These are phyloP conservation scores for Drosophila setifemur DNA, from an alignment of 1,140 invertebrate genomes.

Conservation along the genomic window DNA sequence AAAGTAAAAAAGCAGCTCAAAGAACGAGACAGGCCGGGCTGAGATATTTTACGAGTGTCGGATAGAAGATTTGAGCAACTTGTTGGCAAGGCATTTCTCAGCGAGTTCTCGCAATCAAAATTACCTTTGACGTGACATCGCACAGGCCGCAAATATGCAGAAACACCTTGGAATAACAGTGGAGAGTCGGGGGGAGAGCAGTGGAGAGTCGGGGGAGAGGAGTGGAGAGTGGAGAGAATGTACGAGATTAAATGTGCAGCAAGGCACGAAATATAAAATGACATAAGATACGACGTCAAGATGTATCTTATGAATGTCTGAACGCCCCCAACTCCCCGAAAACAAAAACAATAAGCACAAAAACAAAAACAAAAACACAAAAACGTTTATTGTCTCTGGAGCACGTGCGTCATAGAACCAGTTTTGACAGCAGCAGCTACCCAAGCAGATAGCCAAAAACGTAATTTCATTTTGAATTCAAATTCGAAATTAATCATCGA, in stretches of 20 bases:
- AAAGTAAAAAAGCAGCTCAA: slow-evolving; percentile 9
- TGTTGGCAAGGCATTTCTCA: background rate
- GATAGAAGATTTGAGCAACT: slow-evolving; percentile 26
- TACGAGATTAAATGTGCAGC: slow-evolving; percentile 71
- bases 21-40: background rate
- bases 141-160: slow-evolving; percentile 62
- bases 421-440: slow-evolving; percentile 26
- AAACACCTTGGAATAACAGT: slow-evolving; percentile 41
- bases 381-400: slow-evolving; percentile 56
- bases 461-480: slow-evolving; percentile 25
- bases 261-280: slow-evolving; percentile 54
- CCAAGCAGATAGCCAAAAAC: slow-evolving; percentile 5
- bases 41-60: slow-evolving; percentile 28
- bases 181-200: background rate
- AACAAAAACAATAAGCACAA: slow-evolving; percentile 12
- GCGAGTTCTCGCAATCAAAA: slow-evolving; percentile 58
- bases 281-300: slow-evolving; percentile 67
- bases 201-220: background rate
- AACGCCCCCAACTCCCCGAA: slow-evolving; percentile 1
- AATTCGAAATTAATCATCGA: slow-evolving; percentile 21
- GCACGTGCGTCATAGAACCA: slow-evolving; percentile 46
- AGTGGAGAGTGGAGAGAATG: slow-evolving; percentile 7
- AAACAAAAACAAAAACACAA: slow-evolving; percentile 18
- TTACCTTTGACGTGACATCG: slow-evolving; percentile 64
- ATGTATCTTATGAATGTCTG: slow-evolving; percentile 51